Evolutionary conservation across 2,797 vertebrate genomes (phyloP).

Genomic region (Sebastes melanostomus): DNA sequence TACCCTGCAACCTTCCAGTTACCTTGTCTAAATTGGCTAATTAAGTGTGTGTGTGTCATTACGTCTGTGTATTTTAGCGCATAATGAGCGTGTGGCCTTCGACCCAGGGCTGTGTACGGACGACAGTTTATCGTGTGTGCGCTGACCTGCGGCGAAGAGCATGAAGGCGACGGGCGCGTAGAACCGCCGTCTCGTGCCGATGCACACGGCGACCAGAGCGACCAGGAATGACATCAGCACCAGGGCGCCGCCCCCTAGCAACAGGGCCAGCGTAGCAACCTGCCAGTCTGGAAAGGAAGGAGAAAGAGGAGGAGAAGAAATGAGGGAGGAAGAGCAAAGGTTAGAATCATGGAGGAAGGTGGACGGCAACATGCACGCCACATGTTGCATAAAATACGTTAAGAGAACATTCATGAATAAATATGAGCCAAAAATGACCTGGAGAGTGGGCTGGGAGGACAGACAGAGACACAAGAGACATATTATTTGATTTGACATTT

Average conservation of each 20-base stretch:
- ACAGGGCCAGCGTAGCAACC: slow-evolving; percentile 94
- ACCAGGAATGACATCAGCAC: slow-evolving; percentile 96
- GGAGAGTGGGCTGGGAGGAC: not conserved
- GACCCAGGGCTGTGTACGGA: not conserved
- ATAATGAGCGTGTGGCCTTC: slow-evolving; percentile 32
- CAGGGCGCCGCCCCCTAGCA: slow-evolving; percentile 93
- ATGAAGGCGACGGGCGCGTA: slow-evolving; percentile 96
- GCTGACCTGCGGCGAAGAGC: slow-evolving; percentile 95
- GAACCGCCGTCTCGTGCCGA: slow-evolving; percentile 92
- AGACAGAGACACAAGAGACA: slow-evolving; percentile 4
- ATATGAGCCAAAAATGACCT: slow-evolving; percentile 29
- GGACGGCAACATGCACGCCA: not conserved
- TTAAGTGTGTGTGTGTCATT: slow-evolving; percentile 31
- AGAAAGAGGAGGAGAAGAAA: not conserved
- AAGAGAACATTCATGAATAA: slow-evolving; percentile 24
- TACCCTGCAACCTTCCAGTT: slow-evolving; percentile 49
- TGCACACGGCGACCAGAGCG: slow-evolving; percentile 94
- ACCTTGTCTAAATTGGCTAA: slow-evolving; percentile 59
- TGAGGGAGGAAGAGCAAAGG: not conserved
- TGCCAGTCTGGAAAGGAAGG: slow-evolving; percentile 88
- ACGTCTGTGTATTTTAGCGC: slow-evolving; percentile 8
- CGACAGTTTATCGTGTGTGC: not conserved
- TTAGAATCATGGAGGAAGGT: not conserved
- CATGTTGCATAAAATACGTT: not conserved
- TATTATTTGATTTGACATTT: slow-evolving; percentile 41